These are phyloP conservation scores for Sebastes minor DNA, from an alignment of 2,797 vertebrate genomes.

Conservation along the genomic window DNA sequence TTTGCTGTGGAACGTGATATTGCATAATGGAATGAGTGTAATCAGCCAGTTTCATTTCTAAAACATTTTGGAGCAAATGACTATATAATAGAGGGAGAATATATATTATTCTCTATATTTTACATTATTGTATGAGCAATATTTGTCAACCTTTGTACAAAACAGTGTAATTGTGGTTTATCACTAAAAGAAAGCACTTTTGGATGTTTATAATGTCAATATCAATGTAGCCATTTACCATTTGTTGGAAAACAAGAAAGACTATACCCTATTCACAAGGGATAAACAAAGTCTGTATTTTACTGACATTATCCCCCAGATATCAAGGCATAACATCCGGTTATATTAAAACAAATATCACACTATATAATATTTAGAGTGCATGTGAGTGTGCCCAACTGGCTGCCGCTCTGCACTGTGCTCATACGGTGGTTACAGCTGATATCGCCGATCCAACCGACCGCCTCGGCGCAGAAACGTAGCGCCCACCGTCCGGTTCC, in stretches of 20 bases:
- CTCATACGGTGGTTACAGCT: too few species aligned
- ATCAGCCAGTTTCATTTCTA: not conserved
- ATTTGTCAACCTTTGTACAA: not conserved
- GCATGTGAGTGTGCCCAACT: too few species aligned
- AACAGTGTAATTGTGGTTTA: not conserved
- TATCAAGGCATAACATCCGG: not conserved
- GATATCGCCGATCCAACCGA: too few species aligned
- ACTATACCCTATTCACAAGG: too few species aligned
- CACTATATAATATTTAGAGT: not conserved
- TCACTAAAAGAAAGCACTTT: not conserved
- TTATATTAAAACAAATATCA: not conserved
- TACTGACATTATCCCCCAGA: not conserved
- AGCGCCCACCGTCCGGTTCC: too few species aligned
- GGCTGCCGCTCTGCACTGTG: too few species aligned
- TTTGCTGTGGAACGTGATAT: not conserved
- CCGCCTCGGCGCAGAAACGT: too few species aligned
- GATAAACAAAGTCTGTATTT: too few species aligned
- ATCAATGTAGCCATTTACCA: too few species aligned
- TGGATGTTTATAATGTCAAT: not conserved
- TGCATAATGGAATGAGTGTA: not conserved
- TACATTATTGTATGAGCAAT: not conserved
- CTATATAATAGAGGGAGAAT: not conserved
- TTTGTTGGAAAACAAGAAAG: too few species aligned
- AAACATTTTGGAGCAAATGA: not conserved
- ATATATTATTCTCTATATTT: not conserved